Evolutionary conservation across 1,140 invertebrate genomes (phyloP).

Genomic region (Centruroides sculpturatus): DNA sequence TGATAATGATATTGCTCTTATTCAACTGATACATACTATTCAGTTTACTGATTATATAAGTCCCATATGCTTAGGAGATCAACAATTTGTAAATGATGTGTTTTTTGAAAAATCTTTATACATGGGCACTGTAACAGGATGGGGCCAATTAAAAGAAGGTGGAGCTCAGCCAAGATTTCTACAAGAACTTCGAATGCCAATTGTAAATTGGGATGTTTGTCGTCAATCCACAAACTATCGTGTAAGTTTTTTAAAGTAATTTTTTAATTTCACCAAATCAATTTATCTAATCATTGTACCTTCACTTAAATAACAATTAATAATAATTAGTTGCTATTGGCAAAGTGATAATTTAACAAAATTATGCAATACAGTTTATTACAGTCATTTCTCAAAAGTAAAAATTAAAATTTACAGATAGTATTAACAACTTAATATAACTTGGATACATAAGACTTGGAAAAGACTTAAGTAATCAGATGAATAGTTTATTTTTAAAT

Average conservation of each 20-base stretch:
- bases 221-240: slow-evolving; percentile 15
- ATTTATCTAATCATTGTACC: too few relatives aligned
- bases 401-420: too few relatives aligned
- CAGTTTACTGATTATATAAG: slow-evolving; percentile 19
- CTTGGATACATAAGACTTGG: too few relatives aligned
- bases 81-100: not conserved
- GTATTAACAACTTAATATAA: too few relatives aligned
- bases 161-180: slow-evolving; percentile 20
- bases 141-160: slow-evolving; percentile 22
- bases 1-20: slow-evolving; percentile 59
- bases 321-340: too few relatives aligned
- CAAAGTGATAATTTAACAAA: too few relatives aligned
- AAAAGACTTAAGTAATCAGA: too few relatives aligned
- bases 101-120: not conserved
- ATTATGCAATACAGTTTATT: too few relatives aligned
- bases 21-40: slow-evolving; percentile 25
- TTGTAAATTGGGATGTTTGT: slow-evolving; percentile 20
- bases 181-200: slow-evolving; percentile 21
- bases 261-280: too few relatives aligned
- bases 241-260: slow-evolving; percentile 2
- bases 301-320: too few relatives aligned
- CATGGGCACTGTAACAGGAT: slow-evolving; percentile 22
- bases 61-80: slow-evolving; percentile 20
- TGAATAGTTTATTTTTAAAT: too few relatives aligned
- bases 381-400: too few relatives aligned